phyloP scores from a whole-genome alignment of 2,113 vertebrate species.

The Oryzias melastigma region DNA sequence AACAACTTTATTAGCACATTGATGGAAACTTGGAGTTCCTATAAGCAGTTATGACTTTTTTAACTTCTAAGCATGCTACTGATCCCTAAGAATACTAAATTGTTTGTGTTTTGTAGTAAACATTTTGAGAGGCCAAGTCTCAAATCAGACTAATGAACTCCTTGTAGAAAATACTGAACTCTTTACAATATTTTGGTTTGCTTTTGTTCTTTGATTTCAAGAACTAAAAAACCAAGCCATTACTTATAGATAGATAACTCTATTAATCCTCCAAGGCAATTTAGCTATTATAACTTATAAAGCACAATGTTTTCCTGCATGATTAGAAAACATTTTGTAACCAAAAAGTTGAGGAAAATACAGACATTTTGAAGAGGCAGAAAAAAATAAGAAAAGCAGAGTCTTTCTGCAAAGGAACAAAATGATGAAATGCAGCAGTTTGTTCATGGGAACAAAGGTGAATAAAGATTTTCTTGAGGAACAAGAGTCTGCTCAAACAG shows the following conservation, averaged over 20 bases:
- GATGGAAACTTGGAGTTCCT: not conserved
- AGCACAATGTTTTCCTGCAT: too few relatives aligned
- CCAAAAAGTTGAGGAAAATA: too few relatives aligned
- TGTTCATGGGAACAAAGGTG: not conserved
- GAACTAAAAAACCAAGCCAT: too few relatives aligned
- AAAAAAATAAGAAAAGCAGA: too few relatives aligned
- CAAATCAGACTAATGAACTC: not conserved
- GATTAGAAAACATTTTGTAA: too few relatives aligned
- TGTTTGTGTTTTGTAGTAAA: not conserved
- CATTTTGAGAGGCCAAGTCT: not conserved
- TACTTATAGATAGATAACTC: too few relatives aligned
- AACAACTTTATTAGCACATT: slow-evolving; percentile 1
- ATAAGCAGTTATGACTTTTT: not conserved
- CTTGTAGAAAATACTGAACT: not conserved
- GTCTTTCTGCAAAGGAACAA: not conserved
- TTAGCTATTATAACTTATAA: too few relatives aligned
- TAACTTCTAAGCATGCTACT: too few relatives aligned
- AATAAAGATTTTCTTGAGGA: not conserved
- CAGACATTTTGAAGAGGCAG: too few relatives aligned
- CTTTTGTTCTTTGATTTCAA: too few relatives aligned
- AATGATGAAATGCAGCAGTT: not conserved
- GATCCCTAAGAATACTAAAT: too few relatives aligned
- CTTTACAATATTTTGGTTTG: not conserved
- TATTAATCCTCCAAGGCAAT: too few relatives aligned
- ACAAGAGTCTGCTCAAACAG: not conserved